phyloP scores from a whole-genome alignment of 2,888 invertebrate genomes.

The Acholoe squamosa region DNA sequence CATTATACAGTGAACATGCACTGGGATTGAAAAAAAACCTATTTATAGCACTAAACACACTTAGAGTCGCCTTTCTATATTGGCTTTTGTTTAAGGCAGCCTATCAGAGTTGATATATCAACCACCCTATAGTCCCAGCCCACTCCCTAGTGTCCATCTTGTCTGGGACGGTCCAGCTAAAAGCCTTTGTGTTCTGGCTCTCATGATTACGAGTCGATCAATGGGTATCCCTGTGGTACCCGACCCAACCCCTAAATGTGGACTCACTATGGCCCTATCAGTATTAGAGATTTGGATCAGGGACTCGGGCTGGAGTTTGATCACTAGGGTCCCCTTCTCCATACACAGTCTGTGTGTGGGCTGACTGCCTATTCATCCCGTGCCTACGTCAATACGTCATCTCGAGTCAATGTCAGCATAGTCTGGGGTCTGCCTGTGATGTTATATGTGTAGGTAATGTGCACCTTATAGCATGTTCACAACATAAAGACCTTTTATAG shows the following conservation, averaged over 20 bases:
- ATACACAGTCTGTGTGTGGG: constrained; percentile 10
- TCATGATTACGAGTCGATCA: constrained; percentile 7
- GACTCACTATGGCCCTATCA: not conserved
- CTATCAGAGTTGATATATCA: constrained; percentile 10
- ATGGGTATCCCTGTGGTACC: not conserved
- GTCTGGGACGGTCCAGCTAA: not conserved
- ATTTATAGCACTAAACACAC: not conserved
- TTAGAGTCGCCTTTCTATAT: not conserved
- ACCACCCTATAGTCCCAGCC: not conserved
- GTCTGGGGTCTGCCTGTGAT: not conserved
- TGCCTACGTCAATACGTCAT: not conserved
- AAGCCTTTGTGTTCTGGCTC: constrained; percentile 20
- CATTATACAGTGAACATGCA: not conserved
- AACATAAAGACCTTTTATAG: too few species aligned
- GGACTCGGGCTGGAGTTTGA: not conserved
- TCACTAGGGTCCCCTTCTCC: constrained; percentile 7
- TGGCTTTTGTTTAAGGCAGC: constrained; percentile 27
- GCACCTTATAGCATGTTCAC: too few species aligned
- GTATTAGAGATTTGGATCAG: not conserved
- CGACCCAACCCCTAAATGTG: not conserved
- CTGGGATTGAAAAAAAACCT: not conserved
- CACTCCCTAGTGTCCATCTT: not conserved
- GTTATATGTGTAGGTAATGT: not conserved
- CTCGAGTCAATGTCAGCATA: not conserved
- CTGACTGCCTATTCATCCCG: not conserved